phyloP scores from a whole-genome alignment of 2,113 vertebrate genomes.

The Mesembrinibis cayennensis region DNA sequence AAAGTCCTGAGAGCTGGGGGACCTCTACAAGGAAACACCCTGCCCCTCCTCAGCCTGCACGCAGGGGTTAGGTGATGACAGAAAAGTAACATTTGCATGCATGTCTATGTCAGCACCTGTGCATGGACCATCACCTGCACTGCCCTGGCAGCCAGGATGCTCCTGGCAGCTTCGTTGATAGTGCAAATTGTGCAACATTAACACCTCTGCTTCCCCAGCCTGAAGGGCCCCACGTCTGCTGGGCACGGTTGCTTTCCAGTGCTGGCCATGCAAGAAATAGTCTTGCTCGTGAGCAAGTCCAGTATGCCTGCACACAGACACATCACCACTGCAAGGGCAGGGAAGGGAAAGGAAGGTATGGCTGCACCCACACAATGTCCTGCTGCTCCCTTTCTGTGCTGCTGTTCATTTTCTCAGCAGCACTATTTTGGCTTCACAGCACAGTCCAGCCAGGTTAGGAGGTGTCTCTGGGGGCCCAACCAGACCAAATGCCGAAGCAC shows the following conservation, averaged over 20 bases:
- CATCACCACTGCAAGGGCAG: background rate
- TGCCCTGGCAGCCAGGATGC: background rate
- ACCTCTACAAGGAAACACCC: background rate
- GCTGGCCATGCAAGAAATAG: background rate
- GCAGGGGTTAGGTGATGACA: background rate
- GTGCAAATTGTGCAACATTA: rapidly evolving
- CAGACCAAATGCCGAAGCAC: background rate
- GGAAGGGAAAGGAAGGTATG: background rate
- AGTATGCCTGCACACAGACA: background rate
- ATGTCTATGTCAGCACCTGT: background rate
- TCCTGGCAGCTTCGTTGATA: background rate
- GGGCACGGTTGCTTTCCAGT: background rate
- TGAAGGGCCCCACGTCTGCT: rapidly evolving
- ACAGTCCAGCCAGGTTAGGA: background rate
- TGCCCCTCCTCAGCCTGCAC: background rate
- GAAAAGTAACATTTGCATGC: background rate
- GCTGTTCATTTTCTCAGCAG: background rate
- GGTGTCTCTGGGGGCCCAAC: background rate
- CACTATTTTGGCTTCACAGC: background rate
- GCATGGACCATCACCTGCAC: too few relatives aligned
- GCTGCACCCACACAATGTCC: background rate
- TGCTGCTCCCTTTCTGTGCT: background rate
- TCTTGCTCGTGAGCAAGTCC: background rate
- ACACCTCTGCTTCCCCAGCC: background rate
- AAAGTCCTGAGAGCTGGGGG: background rate